Base-by-base conservation (phyloP, 2,797 vertebrate species). In the Hozukius guyotensis region DNA sequence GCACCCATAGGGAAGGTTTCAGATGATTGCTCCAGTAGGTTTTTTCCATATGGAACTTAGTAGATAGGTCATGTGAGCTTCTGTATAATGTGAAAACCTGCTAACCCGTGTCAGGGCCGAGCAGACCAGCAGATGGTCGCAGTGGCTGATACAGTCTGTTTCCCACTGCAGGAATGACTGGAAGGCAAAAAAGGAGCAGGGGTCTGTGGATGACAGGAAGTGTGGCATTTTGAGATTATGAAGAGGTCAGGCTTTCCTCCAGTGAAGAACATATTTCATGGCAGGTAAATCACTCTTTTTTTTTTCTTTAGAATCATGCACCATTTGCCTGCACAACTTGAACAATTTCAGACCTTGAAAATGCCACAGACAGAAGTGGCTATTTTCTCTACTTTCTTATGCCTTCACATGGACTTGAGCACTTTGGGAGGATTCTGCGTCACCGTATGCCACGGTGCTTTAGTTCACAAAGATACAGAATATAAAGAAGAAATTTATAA, bases 71-170 rank as follows among this genome's bases (percentile, higher is more conserved):
- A 60, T 34, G 13, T 4, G 9, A 63, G 55, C 22, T 52, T 53
- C 25, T 78, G 64, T 49, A 7, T 84, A 73, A 83, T 75, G 38
- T 77, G 65, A 66, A 77, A 86, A 65, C 22, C 72, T 64, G 65
- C 56, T 59, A 65, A 76, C 71, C 68, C 32, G 3, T 80, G 71
- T 75, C 65, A 65, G 67, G 46, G 42, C 5, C 4, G 31, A 49
- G 66, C 66, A 73, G 49, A 55, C 57, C 18, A 80, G 57, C 88
- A 86, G 84, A 84, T 81, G 84, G 88, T 72, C 32, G 62, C 77
- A 18, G 77, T 46, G 53, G 81, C 69, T 59, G 75, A 68, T 63
- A 62, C 64, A 38, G 56, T 71, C 84, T 87, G 77, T 85, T 86
- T 72, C 73, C 42, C 10, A 24, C 75, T 34, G 72, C 18, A 70